phyloP scores from a whole-genome alignment of 2,888 invertebrate species.

The Galerucella pusilla region DNA sequence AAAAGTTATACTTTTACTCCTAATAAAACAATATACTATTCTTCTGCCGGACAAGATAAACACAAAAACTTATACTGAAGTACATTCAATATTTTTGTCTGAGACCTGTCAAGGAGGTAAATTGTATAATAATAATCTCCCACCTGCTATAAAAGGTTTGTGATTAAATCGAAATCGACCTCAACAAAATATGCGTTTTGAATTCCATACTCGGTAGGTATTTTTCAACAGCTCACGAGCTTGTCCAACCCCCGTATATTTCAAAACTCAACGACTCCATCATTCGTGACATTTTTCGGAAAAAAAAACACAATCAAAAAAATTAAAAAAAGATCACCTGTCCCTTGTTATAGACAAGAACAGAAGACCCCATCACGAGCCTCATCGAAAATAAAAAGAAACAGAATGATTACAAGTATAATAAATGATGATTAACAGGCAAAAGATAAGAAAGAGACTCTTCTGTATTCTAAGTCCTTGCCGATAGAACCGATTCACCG shows the following conservation, averaged over 20 bases:
- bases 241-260: slow-evolving; percentile 12
- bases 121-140: too few species aligned
- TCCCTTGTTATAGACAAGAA: slow-evolving; percentile 21
- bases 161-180: neutral
- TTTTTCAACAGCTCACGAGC: slow-evolving; percentile 18
- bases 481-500: slow-evolving; percentile 45
- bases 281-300: slow-evolving; percentile 15
- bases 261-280: slow-evolving; percentile 23
- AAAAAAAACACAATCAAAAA: neutral
- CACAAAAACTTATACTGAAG: too few species aligned
- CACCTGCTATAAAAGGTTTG: neutral
- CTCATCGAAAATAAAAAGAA: slow-evolving; percentile 21
- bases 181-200: slow-evolving; percentile 2
- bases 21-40: too few species aligned
- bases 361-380: slow-evolving; percentile 14
- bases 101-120: too few species aligned
- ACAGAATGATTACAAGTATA: slow-evolving; percentile 57
- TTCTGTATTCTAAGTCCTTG: slow-evolving; percentile 40
- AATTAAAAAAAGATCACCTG: slow-evolving; percentile 21
- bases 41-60: too few species aligned
- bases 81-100: too few species aligned
- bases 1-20: too few species aligned
- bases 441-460: slow-evolving; percentile 52
- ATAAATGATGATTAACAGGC: slow-evolving; percentile 61
- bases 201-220: slow-evolving; percentile 11